Base-by-base conservation (phyloP, 2,888 invertebrate genomes). In the Hirtodrosophila duncani region DNA sequence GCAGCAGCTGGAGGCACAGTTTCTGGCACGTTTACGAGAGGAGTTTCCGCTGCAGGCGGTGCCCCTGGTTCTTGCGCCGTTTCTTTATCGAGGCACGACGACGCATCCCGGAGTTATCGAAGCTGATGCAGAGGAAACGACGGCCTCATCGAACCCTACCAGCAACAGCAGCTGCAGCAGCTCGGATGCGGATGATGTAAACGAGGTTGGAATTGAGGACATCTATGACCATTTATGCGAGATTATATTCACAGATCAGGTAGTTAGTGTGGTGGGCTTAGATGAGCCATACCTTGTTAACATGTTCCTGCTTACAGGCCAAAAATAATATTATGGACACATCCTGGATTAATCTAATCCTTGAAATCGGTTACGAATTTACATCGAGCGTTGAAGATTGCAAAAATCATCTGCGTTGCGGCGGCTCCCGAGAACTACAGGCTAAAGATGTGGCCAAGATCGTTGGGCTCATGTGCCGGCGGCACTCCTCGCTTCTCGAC, bases 21-120 rank as follows among this genome's bases (percentile, higher is more conserved):
- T 97, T 88, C 87, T 96, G 49, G 91, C 92, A 83, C 92, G 93
- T 78, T 88, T 98, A 64, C 90, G 93, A 79, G 91, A 92, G 82
- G 97, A 97, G 87, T 97, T 96, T 88, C 95, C 97, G 18, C 91
- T 92, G 62, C 94, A 95, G 84, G 90, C 93, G 79, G 95, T 95
- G 48, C 97, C 97, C 23, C 93, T 96, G 82, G 93, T 97, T 72
- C 89, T 98, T 77, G 93, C 95, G 71, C 97, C 97, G 67, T 89
- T 96, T 65, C 89, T 97, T 64, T 97, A 97, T 39, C 31, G 51
- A 64, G 55, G 41, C 50, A 59, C 29, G 50, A 58, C 60, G 52
- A 56, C 37, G 38, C 23, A 58, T 29, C 26, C 36, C 43, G 60
- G 48, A 46, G 36, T 59, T 26, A 57, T 57, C 57, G 67, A 79